phyloP scores from a whole-genome alignment of 2,113 vertebrate genomes.

The Grantiella picta region DNA sequence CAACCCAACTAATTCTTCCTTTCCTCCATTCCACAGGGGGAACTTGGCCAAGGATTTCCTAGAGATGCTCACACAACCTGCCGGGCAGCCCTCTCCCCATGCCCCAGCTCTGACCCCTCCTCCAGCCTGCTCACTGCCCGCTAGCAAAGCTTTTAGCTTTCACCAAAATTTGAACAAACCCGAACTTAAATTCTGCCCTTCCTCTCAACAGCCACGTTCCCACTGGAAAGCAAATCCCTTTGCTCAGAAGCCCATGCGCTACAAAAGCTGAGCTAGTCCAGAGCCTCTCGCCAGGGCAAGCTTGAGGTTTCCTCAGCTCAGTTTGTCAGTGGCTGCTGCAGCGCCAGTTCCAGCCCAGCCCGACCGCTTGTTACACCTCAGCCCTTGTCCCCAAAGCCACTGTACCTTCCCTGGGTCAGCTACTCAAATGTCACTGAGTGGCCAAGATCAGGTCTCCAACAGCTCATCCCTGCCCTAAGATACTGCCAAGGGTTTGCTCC shows the following conservation, averaged over 20 bases:
- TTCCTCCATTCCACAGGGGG: neutral
- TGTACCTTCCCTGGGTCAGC: rapidly evolving
- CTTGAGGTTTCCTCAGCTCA: neutral
- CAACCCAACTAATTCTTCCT: neutral
- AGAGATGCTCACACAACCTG: rapidly evolving
- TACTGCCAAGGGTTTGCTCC: neutral
- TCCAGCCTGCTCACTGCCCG: rapidly evolving
- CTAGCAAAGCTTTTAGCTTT: neutral
- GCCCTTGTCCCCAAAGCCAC: neutral
- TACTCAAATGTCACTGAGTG: neutral
- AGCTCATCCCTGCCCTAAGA: neutral
- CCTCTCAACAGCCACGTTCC: neutral
- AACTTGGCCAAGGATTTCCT: neutral
- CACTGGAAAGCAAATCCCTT: neutral
- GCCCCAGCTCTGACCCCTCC: rapidly evolving
- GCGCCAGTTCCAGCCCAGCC: neutral
- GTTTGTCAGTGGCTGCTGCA: neutral
- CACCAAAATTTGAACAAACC: neutral
- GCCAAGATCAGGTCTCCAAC: neutral
- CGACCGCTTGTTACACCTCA: neutral
- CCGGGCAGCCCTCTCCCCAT: rapidly evolving
- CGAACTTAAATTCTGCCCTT: neutral
- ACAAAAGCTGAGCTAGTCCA: neutral
- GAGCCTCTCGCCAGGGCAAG: neutral
- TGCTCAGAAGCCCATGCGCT: rapidly evolving